A percentile compares a stretch with the other conserved stretches of the same genome.
Evolutionary conservation across 2,888 invertebrate species (phyloP).

Genomic region (Callyntrura guangdongensis): DNA sequence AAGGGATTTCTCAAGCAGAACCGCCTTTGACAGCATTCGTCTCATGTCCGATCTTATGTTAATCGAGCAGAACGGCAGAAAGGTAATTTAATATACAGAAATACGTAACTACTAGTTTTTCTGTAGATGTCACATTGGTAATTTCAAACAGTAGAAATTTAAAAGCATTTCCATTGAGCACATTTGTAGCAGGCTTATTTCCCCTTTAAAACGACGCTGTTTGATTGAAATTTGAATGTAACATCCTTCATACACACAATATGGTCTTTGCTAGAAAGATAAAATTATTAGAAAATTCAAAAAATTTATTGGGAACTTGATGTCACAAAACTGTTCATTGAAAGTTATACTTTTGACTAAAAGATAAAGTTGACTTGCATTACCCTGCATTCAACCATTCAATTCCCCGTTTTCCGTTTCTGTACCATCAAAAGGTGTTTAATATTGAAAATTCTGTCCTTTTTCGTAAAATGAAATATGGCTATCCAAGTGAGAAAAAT

Average conservation of each 20-base stretch:
- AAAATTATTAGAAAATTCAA: too few species aligned
- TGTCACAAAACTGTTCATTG: too few species aligned
- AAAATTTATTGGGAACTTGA: too few species aligned
- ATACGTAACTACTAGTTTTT: too few species aligned
- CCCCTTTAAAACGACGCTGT: too few species aligned
- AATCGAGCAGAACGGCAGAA: conserved; percentile 87
- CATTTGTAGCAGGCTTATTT: too few species aligned
- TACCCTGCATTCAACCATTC: background rate
- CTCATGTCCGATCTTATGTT: conserved; percentile 89
- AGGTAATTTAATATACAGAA: conserved; percentile 84
- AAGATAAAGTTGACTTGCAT: background rate
- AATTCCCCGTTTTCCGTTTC: background rate
- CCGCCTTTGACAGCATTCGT: conserved; percentile 89
- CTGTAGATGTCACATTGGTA: too few species aligned
- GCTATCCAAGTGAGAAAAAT: conserved; percentile 62
- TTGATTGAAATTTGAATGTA: too few species aligned
- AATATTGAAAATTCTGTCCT: conserved; percentile 33
- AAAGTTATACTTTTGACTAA: background rate
- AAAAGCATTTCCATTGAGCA: background rate
- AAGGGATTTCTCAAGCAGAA: conserved; percentile 87
- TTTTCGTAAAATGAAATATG: conserved; percentile 40
- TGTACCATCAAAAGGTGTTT: background rate
- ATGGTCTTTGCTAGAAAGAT: too few species aligned
- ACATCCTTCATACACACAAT: too few species aligned
- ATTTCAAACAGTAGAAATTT: background rate